A percentile compares a stretch with the other conserved stretches of the same genome.
These are phyloP conservation scores for Pollenia labialis DNA, from an alignment of 2,888 invertebrate species.

Conservation along the genomic window DNA sequence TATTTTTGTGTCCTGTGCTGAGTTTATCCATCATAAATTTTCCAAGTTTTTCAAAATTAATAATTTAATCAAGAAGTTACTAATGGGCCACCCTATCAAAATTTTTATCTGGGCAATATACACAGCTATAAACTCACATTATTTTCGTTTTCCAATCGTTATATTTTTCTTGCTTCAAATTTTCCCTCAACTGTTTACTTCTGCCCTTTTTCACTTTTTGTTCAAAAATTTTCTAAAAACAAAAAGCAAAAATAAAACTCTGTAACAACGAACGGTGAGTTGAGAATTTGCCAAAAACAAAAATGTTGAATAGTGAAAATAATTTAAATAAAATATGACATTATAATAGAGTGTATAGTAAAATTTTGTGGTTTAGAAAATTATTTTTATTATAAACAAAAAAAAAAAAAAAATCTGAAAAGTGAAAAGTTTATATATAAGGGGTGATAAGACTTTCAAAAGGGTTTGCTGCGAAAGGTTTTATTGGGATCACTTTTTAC, in stretches of 20 bases:
- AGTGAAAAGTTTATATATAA: not conserved
- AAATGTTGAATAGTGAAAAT: constrained; percentile 67
- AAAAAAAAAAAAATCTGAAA: not conserved
- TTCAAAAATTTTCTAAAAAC: not conserved
- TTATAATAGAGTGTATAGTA: constrained; percentile 65
- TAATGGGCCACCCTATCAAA: no score
- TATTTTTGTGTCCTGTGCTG: no score
- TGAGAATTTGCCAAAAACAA: constrained; percentile 71
- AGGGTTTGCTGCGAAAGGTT: no score
- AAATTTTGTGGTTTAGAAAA: constrained; percentile 65
- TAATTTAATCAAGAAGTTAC: no score
- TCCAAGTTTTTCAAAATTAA: no score
- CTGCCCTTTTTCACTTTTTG: not conserved
- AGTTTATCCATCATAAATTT: no score
- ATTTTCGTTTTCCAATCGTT: no score
- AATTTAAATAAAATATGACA: constrained; percentile 71
- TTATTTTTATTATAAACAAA: constrained; percentile 35
- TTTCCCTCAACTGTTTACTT: not conserved
- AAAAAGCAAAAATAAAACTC: constrained; percentile 25
- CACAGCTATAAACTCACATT: no score
- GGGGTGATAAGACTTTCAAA: no score
- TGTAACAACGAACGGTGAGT: constrained; percentile 53
- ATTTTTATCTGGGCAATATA: no score
- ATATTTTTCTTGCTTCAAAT: not conserved
- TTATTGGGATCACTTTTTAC: no score